Evolutionary conservation across 2,797 vertebrate species (phyloP), one percentile per base, ranked within the genome.

Genomic region (Phylloscopus collybita): DNA sequence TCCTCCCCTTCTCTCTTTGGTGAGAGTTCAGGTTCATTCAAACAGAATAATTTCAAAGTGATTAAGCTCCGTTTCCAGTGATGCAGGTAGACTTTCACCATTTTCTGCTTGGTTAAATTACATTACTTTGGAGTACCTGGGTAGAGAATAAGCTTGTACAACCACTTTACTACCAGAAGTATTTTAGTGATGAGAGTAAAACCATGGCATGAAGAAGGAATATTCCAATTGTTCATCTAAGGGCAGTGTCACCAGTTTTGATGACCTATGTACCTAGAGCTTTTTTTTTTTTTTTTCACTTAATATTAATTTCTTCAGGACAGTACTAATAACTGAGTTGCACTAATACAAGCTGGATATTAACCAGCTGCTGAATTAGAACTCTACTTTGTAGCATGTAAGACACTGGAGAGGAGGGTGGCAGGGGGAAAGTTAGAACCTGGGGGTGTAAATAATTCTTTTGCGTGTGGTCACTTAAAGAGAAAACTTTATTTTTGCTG

Each of bases 31-130:
- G 14, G 81, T 47, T 82, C n/a, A 59, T 87, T 89, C 89, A 92
- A 69, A 90, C 53, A 81, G 78, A 87, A 71, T 91, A 51, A 81
- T 92, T 95, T 92, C 59, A 87, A 78, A 88, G 90, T 87, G 3
- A 92, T 79, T 92, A 90, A 82, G 51, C 34, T 65, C n/a, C 7
- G 4, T 90, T 87, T 91, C 44, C 65, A 66, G 56, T 78, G 42
- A 36, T 91, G 59, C 40, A 57, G 19, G 65, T 86, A 88, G 76
- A 79, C 64, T 91, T 92, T 69, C 71, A 87, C 72, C 71, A 93
- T 88, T 91, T 96, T 96, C 78, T 94, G 54, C 88, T 83, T 91
- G 71, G 73, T 92, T 96, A 92, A 93, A 85, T 90, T 86, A 66
- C 19, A 45, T 88, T 88, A 56, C 64, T 50, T 54, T 73, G 60